Percentiles rank a stretch among this genome's conserved stretches.
Evolutionary conservation across 2,113 vertebrate genomes (phyloP).

Genomic region (Elaphurus davidianus): DNA sequence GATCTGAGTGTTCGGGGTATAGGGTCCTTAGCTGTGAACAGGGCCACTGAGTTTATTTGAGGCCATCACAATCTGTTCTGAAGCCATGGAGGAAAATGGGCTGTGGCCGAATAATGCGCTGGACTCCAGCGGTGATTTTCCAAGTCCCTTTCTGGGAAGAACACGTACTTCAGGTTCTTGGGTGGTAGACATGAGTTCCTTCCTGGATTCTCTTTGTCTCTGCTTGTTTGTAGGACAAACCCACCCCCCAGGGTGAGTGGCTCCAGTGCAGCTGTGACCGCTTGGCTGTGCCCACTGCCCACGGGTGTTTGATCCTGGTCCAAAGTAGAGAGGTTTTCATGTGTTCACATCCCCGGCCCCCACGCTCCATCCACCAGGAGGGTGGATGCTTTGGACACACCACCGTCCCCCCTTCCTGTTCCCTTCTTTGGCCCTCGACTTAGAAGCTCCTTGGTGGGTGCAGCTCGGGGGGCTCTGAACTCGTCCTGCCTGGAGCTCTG

Average conservation of each 20-base stretch:
- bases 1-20: background rate
- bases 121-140: background rate
- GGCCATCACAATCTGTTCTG: background rate
- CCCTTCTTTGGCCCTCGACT: accelerated
- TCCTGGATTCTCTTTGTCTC: background rate
- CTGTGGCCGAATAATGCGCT: background rate
- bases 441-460: background rate
- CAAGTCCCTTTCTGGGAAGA: background rate
- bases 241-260: background rate
- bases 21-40: background rate
- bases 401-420: background rate
- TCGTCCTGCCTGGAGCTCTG: background rate
- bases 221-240: background rate
- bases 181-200: background rate
- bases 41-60: background rate
- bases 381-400: background rate
- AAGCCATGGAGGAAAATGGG: background rate
- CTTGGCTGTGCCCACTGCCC: too few relatives aligned
- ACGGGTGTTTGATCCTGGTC: background rate
- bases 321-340: background rate
- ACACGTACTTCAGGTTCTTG: background rate
- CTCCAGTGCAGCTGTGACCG: background rate
- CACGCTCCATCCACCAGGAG: background rate
- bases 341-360: background rate
- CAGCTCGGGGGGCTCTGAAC: background rate